These are phyloP conservation scores for Ypsolopha sequella DNA, from an alignment of 2,888 invertebrate species.

Conservation along the genomic window DNA sequence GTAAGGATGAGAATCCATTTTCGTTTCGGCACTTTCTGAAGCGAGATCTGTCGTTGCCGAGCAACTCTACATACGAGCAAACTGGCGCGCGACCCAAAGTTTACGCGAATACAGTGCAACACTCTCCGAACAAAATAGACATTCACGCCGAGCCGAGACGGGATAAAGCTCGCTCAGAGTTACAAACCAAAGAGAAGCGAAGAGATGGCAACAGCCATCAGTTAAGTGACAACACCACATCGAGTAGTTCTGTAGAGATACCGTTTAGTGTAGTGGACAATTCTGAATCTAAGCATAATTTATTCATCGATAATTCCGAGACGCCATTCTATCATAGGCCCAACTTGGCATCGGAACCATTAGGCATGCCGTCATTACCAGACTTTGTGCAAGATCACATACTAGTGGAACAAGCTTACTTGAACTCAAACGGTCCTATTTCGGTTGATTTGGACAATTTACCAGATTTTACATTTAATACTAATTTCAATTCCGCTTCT, in stretches of 20 bases:
- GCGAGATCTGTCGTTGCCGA: constrained; percentile 69
- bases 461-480: constrained; percentile 76
- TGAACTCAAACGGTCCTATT: constrained; percentile 65
- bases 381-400: constrained; percentile 93
- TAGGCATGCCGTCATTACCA: constrained; percentile 77
- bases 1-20: constrained; percentile 82
- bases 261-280: constrained; percentile 62
- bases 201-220: constrained; percentile 35
- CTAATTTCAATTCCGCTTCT: constrained; percentile 53
- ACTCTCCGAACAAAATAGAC: constrained; percentile 55
- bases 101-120: constrained; percentile 61
- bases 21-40: constrained; percentile 89
- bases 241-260: constrained; percentile 58
- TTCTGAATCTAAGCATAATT: constrained; percentile 61
- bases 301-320: constrained; percentile 47
- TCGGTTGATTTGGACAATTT: constrained; percentile 75
- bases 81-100: constrained; percentile 87
- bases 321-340: constrained; percentile 54
- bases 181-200: constrained; percentile 49
- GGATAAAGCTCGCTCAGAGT: constrained; percentile 39
- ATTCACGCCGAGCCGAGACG: constrained; percentile 39
- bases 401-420: constrained; percentile 82
- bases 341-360: constrained; percentile 52
- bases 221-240: constrained; percentile 49
- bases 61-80: constrained; percentile 72